Conservation (phyloP, 2,113 vertebrate species). For the human region GRCh38 chr16:83382501-83383000, state of each 20-base stretch:
- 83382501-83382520: not conserved
- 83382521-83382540: too few species aligned
- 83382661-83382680: not conserved
- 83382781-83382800: not conserved
- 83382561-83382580: not conserved
- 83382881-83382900: not conserved
- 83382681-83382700: not conserved
- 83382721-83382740: not conserved
- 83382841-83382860: too few species aligned
- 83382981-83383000: too few species aligned
- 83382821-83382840: not conserved
- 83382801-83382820: not conserved
- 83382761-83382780: too few species aligned
- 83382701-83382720: not conserved
- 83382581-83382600: too few species aligned
- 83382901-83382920: not conserved
- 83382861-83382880: not conserved
- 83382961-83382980: too few species aligned
- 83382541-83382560: not conserved
- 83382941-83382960: not conserved
- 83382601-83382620: not conserved
- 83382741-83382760: too few species aligned
- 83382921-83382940: not conserved
- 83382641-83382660: rapidly evolving
- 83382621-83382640: not conserved